Evolutionary conservation across 1,140 invertebrate species (phyloP), one percentile per base, ranked within the genome.

Genomic region (Aporrectodea caliginosa): DNA sequence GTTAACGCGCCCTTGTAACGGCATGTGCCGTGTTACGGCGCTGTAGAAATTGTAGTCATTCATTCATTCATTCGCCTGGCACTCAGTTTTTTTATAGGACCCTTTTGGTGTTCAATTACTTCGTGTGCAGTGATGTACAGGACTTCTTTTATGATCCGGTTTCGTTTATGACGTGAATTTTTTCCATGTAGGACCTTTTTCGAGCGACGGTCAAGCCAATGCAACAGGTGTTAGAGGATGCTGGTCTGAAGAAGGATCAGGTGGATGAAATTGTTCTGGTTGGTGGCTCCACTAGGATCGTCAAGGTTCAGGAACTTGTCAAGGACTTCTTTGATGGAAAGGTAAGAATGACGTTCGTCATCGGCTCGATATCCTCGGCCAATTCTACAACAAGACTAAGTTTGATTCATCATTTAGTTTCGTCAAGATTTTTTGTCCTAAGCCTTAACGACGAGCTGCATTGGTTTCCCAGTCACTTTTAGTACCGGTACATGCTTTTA

Each of bases 251-350:
- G 90, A 99, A 98, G 87, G 96, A 96, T 85, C 96, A 99, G 84
- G 94, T 99, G 78, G 93, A 99, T 89, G 98, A 99, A 89, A 99
- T 99, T 86, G 97, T 99, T 12, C 90, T 99, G 35, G 98, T 99
- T 35, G 98, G 98, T 87, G 98, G 98, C 83, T 98, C 96, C 1
- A 99, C 98, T 69, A 93, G 98, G 91, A 99, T 99, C 85, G 98
- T 98, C 34, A 99, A 99, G 89, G 93, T 99, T 69, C 98, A 99
- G 88, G 95, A 98, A 87, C 89, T 99, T 74, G 96, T 99, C 43
- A 99, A 99, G 87, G 97, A 99, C 89, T 98, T 95, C 90, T 99
- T 99, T 89, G 93, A 95, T 82, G 96, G 96, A 74, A 98, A 98
- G 78, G 79, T 79, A 69, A 34, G 79, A 33, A 69, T 35, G 35